Base-by-base conservation (phyloP, 2,113 vertebrate species). In the Myxocyprinus asiaticus region DNA sequence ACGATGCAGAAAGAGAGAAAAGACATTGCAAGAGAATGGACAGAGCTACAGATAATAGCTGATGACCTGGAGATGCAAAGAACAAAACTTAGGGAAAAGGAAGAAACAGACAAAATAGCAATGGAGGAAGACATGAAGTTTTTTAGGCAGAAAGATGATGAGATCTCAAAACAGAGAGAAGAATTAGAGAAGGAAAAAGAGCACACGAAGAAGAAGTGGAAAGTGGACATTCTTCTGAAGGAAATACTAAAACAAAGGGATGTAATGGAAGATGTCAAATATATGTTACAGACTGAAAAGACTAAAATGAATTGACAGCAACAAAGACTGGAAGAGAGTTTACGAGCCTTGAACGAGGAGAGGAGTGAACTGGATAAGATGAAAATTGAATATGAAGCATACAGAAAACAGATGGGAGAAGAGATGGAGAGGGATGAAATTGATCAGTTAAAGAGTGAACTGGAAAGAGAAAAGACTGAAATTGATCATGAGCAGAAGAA, bases 211-310 rank as follows among this genome's bases (percentile, higher is more conserved):
- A 75, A 12, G 14, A 22, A 4, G 1, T 63, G 4, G 1, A 53
- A n/a, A 76, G 83, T 80, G 10, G 59, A 42, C 0, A 53, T 53
- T 53, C 44, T 70, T 33, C 8, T 63, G 48, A 11, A 62, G 45
- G 44, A 7, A 50, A 42, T 61, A 14, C 43, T 68, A 61, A 78
- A 76, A 15, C 84, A 88, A 78, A 85, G 66, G 45, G 80, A 81
- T 3, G 55, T n/a, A 22, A 50, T 17, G 3, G 2, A 42, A 51
- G 6, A 61, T n/a, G n/a, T 63, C 42, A 53, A 0, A 6, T 8
- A 15, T 2, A 5, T 74, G 12, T 0, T 64, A 48, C 8, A 70
- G 48, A 9, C 4, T 0, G n/a, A 67, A 58, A 69, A 45, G 3
- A 22, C 6, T 75, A 15, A 76, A 3, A 22, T 84, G 0, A 75